phyloP scores from a whole-genome alignment of 2,113 vertebrate species.

The Prolemur simus region DNA sequence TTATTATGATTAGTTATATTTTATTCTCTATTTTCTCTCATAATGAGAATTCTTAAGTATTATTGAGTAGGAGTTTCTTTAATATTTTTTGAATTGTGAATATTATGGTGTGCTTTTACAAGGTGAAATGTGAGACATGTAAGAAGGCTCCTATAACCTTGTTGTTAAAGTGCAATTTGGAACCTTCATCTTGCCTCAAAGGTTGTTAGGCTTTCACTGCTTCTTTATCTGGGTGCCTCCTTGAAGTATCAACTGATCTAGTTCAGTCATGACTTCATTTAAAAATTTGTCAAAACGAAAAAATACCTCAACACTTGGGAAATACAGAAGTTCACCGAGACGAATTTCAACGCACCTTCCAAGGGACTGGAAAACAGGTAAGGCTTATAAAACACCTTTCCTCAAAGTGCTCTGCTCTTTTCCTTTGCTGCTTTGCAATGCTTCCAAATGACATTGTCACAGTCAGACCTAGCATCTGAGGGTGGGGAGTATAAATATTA shows the following conservation, averaged over 20 bases:
- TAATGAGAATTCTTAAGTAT: not conserved
- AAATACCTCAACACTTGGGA: not conserved
- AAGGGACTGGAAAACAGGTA: not conserved
- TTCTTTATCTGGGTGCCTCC: not conserved
- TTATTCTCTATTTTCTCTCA: not conserved
- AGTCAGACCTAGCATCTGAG: not conserved
- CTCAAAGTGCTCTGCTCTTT: not conserved
- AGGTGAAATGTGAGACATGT: not conserved
- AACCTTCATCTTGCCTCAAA: not conserved
- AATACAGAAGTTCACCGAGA: not conserved
- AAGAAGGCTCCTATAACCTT: not conserved
- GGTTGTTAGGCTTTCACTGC: not conserved
- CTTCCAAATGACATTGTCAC: not conserved
- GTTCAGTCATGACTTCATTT: not conserved
- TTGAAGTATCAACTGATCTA: not conserved
- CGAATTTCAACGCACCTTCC: not conserved
- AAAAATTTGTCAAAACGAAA: not conserved
- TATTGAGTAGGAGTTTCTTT: not conserved
- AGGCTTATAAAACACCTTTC: not conserved
- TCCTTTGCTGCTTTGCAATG: not conserved
- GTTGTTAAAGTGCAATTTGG: not conserved
- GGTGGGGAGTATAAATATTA: not conserved
- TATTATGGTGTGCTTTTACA: not conserved
- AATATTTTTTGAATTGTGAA: not conserved
- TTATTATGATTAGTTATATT: not conserved